phyloP scores from a whole-genome alignment of 2,888 invertebrate species.

The Hofmannophila pseudospretella region DNA sequence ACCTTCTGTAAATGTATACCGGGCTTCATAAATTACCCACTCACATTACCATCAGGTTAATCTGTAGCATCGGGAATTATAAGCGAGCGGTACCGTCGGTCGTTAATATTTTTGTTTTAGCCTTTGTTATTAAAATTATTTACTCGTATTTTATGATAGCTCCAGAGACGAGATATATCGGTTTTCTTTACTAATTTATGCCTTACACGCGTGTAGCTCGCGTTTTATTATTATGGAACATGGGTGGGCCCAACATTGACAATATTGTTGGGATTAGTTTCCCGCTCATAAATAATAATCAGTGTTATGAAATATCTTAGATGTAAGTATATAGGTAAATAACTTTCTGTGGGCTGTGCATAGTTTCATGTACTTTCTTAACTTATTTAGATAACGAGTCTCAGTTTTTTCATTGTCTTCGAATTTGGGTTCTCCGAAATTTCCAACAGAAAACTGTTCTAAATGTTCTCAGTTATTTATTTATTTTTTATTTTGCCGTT shows the following conservation, averaged over 20 bases:
- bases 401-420: too few relatives aligned
- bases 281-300: slow-evolving; percentile 7
- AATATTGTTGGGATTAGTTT: slow-evolving; percentile 5
- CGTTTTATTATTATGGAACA: slow-evolving; percentile 48
- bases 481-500: too few relatives aligned
- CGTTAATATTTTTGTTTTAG: slow-evolving; percentile 55
- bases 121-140: slow-evolving; percentile 57
- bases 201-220: slow-evolving; percentile 36
- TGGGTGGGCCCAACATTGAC: slow-evolving; percentile 46
- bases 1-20: slow-evolving; percentile 48
- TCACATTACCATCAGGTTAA: slow-evolving; percentile 46
- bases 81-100: slow-evolving; percentile 12
- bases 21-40: slow-evolving; percentile 55
- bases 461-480: too few relatives aligned
- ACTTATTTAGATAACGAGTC: too few relatives aligned
- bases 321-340: too few relatives aligned
- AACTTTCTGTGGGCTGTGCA: too few relatives aligned
- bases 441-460: too few relatives aligned
- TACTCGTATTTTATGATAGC: slow-evolving; percentile 50
- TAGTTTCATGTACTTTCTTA: too few relatives aligned
- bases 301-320: background rate
- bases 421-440: too few relatives aligned
- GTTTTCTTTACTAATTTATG: slow-evolving; percentile 62
- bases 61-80: slow-evolving; percentile 23
- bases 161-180: slow-evolving; percentile 44